Percentiles rank a stretch among this genome's conserved stretches.
Conservation (phyloP, 2,113 vertebrate genomes). For the Clinocottus analis region DNA sequence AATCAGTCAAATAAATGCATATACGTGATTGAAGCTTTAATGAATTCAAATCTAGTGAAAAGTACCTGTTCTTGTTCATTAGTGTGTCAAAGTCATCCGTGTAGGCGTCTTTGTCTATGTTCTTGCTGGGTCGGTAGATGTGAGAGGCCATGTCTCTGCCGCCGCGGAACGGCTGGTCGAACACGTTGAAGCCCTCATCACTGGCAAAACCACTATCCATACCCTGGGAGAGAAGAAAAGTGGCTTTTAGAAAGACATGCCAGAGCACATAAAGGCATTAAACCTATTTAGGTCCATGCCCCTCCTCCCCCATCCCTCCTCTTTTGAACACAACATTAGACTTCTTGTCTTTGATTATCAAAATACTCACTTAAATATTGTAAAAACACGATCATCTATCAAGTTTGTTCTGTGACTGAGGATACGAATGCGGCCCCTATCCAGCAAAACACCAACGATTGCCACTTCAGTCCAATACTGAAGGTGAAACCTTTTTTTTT, state of each 20-base stretch:
- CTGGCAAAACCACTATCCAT: slow-evolving; percentile 98
- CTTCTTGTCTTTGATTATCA: not conserved
- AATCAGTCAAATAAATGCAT: not conserved
- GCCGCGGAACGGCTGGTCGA: slow-evolving; percentile 93
- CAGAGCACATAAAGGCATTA: not conserved
- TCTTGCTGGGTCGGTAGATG: slow-evolving; percentile 97
- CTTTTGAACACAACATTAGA: too few relatives aligned
- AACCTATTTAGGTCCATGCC: not conserved
- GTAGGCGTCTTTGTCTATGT: slow-evolving; percentile 92
- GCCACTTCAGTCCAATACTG: not conserved
- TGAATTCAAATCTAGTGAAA: not conserved
- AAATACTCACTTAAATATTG: not conserved
- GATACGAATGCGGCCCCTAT: not conserved
- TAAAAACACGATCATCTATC: not conserved
- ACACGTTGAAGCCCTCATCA: slow-evolving; percentile 96
- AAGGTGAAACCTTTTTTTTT: not conserved
- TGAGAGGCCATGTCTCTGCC: slow-evolving; percentile 94
- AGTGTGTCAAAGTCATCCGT: slow-evolving; percentile 92
- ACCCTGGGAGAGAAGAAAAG: slow-evolving; percentile 80
- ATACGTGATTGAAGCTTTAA: too few relatives aligned
- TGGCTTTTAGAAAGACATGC: not conserved
- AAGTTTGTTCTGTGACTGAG: not conserved
- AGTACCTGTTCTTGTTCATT: slow-evolving; percentile 92
- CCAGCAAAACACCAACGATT: not conserved
- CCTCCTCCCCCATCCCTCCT: too few relatives aligned